Evolutionary conservation across 2,888 invertebrate genomes (phyloP), one percentile per base, ranked within the genome.

Genomic region (Apotomis capreana): DNA sequence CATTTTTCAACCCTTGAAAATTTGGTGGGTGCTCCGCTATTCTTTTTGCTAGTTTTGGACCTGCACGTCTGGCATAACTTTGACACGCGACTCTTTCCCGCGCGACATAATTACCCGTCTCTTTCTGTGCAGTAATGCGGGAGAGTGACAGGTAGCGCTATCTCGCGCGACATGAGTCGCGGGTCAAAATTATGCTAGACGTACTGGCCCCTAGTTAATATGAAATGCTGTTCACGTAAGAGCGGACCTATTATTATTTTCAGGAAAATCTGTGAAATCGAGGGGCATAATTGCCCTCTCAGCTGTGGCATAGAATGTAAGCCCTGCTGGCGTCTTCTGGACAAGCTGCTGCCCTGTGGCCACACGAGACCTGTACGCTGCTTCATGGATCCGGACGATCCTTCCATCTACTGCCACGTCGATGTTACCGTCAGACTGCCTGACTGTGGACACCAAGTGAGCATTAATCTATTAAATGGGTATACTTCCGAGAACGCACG

Each of bases 361-460:
- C 95, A 95, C 79, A 76, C 78, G 0, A 87, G 83, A 73, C 49
- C 77, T 2, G 76, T 95, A 9, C 77, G 76, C 44, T 95, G 95
- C 79, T 82, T 88, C 81, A 74, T 84, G 6, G 90, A 94, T 54
- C 87, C 91, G 0, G 80, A 84, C 3, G 86, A 87, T 26, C 85
- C 88, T 4, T 46, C 40, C 0, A 78, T 87, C 12, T 76, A 81
- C 60, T 94, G 94, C 76, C 51, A 6, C 1, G 84, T 83, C 8
- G 60, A 52, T 37, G 77, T 90, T 36, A 77, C 81, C 0, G 85
- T 84, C 10, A 83, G 72, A 0, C 78, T 91, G 36, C 86, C 88
- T 0, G 74, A 80, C 55, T 94, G 94, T 76, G 83, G 82, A 13
- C 93, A 94, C 75, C 77, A 85, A 85, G 89, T 89, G 75, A 74